A percentile compares a stretch with the other conserved stretches of the same genome.
phyloP scores from a whole-genome alignment of 1,140 invertebrate genomes.

The Bradynema listronoti region DNA sequence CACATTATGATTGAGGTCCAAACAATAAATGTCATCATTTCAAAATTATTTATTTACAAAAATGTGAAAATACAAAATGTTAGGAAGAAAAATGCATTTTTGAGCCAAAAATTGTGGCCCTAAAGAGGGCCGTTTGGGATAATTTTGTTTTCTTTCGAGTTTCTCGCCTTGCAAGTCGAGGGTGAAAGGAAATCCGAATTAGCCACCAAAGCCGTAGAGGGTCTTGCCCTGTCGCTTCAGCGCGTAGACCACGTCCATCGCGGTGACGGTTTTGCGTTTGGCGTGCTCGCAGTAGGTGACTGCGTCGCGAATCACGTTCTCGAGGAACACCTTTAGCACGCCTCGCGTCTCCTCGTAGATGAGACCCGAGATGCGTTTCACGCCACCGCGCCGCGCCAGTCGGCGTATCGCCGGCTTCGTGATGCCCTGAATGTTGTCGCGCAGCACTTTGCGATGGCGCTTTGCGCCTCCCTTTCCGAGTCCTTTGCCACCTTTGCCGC shows the following conservation, averaged over 20 bases:
- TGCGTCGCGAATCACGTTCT: conserved; percentile 74
- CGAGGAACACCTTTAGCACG: conserved; percentile 64
- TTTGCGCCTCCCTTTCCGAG: conserved; percentile 68
- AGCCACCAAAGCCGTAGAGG: conserved; percentile 65
- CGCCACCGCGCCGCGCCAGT: conserved; percentile 69
- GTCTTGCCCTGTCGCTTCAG: conserved; percentile 73
- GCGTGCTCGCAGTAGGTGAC: conserved; percentile 75
- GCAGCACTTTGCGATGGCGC: conserved; percentile 64
- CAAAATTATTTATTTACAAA: too few species aligned
- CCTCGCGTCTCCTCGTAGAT: conserved; percentile 65
- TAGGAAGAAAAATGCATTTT: too few species aligned
- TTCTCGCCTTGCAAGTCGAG: too few species aligned
- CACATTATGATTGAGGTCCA: too few species aligned
- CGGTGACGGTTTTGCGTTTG: conserved; percentile 74
- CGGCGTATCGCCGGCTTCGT: conserved; percentile 68
- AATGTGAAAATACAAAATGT: too few species aligned
- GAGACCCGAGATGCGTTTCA: conserved; percentile 70
- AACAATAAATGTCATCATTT: too few species aligned
- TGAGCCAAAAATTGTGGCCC: too few species aligned
- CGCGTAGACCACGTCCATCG: conserved; percentile 75
- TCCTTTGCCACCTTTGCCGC: conserved; percentile 68
- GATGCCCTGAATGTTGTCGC: conserved; percentile 69
- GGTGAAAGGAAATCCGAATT: too few species aligned
- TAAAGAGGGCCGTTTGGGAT: too few species aligned
- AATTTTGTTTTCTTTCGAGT: too few species aligned